These are phyloP conservation scores for Mastigias papua DNA, from an alignment of 30 jellyfish, hydroid and myxozoan species.

Conservation along the genomic window DNA sequence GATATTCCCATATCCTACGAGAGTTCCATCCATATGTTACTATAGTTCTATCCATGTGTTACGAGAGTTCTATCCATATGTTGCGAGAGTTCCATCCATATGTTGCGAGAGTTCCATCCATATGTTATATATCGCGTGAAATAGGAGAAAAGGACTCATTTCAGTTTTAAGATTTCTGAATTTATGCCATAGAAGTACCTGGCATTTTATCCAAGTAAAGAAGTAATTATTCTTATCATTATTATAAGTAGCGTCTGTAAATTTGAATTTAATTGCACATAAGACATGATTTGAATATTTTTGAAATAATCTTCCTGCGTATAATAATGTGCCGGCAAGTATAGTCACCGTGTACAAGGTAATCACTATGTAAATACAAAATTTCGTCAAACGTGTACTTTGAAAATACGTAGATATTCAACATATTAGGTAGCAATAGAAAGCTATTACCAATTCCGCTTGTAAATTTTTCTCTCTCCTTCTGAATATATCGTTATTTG, in stretches of 20 bases:
- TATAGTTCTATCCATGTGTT: too few species aligned
- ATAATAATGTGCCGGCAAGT: neutral
- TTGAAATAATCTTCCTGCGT: slow-evolving; percentile 5
- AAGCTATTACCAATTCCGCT: slow-evolving; percentile 4
- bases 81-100: too few species aligned
- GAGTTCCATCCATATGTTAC: too few species aligned
- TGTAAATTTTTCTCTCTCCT: neutral
- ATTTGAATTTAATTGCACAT: slow-evolving; percentile 40
- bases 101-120: too few species aligned
- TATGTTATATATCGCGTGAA: too few species aligned
- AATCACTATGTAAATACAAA: neutral
- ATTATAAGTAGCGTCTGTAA: slow-evolving; percentile 2
- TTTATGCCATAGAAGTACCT: neutral
- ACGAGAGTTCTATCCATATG: too few species aligned
- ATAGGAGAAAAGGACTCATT: neutral
- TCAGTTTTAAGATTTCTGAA: neutral
- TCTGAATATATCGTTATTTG: neutral
- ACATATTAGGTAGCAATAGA: slow-evolving; percentile 19
- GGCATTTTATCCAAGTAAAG: neutral
- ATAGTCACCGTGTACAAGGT: neutral
- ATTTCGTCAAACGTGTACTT: slow-evolving; percentile 8
- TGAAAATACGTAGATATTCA: slow-evolving; percentile 14
- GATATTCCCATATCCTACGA: too few species aligned
- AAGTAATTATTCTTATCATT: slow-evolving; percentile 6
- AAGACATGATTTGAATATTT: slow-evolving; percentile 36